These are phyloP conservation scores for Corvus moneduloides DNA, from an alignment of 2,113 vertebrate genomes.

Conservation along the genomic window DNA sequence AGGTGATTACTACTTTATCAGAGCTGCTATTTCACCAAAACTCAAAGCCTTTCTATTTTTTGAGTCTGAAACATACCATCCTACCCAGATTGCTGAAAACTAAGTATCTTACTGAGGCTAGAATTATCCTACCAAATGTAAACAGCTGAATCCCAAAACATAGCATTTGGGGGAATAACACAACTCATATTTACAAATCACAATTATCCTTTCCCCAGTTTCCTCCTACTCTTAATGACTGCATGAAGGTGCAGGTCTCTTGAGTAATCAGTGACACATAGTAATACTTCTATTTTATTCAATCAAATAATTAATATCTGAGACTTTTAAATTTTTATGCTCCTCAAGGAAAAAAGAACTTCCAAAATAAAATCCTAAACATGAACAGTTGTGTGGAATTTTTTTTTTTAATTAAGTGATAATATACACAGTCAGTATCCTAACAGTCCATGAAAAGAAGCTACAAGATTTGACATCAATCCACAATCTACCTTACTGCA, in stretches of 20 bases:
- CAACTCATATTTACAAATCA: not conserved
- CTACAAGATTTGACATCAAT: not conserved
- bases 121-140: not conserved
- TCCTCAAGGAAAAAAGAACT: not conserved
- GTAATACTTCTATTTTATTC: not conserved
- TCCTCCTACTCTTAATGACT: not conserved
- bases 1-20: not conserved
- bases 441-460: not conserved
- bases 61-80: not conserved
- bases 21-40: not conserved
- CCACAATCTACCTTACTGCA: not conserved
- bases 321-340: not conserved
- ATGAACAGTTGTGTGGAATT: not conserved
- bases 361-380: not conserved
- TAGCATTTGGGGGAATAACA: not conserved
- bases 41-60: not conserved
- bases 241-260: not conserved
- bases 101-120: not conserved
- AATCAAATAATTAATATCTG: not conserved
- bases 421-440: not conserved
- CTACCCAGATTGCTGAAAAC: not conserved
- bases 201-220: not conserved
- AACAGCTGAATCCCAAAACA: not conserved
- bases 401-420: not conserved
- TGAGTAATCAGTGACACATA: not conserved